Conservation (phyloP, 2,797 vertebrate species). For the Dryobates pubescens region DNA sequence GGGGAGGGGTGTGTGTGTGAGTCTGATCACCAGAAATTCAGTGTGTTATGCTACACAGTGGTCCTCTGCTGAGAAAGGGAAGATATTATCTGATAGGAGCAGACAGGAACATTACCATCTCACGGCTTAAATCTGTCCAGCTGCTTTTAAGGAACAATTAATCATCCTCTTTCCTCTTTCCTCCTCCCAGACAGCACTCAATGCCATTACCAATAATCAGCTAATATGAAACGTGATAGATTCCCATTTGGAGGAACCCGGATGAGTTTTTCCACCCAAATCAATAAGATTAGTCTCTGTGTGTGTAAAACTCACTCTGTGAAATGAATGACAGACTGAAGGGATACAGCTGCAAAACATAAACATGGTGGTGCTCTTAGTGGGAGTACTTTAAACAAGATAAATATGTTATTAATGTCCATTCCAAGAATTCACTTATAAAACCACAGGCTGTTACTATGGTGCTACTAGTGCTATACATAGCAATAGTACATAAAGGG, state of each 20-base stretch:
- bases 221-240: conserved; percentile 15
- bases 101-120: neutral
- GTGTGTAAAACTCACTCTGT: neutral
- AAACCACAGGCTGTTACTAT: neutral
- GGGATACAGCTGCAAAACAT: neutral
- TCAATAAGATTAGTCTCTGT: neutral
- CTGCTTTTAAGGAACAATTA: conserved; percentile 37
- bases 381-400: neutral
- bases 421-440: conserved; percentile 21
- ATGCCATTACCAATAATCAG: neutral
- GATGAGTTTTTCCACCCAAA: conserved; percentile 9
- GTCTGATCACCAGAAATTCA: neutral
- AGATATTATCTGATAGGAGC: neutral
- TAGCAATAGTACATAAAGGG: neutral
- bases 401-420: conserved; percentile 6
- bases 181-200: neutral
- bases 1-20: neutral
- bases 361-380: conserved; percentile 19
- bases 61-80: neutral
- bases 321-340: conserved; percentile 36
- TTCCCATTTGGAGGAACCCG: neutral
- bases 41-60: neutral
- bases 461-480: neutral
- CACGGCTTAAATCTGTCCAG: neutral
- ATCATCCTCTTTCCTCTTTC: neutral